Evolutionary conservation across 2,888 invertebrate species (phyloP), one percentile per base, ranked within the genome.

Genomic region (Caenorhabditis sp.): DNA sequence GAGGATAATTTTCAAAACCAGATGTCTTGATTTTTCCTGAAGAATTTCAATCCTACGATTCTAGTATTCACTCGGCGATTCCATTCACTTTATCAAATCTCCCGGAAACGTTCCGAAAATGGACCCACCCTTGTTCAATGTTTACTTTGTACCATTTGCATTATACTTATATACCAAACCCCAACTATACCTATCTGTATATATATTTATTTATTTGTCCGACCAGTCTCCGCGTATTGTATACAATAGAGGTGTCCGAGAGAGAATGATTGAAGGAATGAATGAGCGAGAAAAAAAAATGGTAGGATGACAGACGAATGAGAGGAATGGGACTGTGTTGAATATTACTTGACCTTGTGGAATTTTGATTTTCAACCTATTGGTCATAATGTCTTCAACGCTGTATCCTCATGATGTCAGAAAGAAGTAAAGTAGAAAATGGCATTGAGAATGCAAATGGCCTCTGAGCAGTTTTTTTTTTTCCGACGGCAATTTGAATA

Each of bases 171-270:
- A 66, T 66, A 66, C 51, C 49, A 51, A 26, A 66, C 19, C n/a
- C 51, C 49, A 54, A 68, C 68, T 68, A 54, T 68, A 66, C 66
- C 66, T 66, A 66, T 66, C 51, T 66, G 28, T 66, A 35, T 68
- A 54, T 68, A 54, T 54, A 63, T 63, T 26, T 31, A 31, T 58
- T 58, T 58, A 68, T 68, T 68, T 68, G 54, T 68, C 54, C 54
- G 68, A 54, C 22, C 68, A 54, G 54, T 54, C 68, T 35, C 24
- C 38, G 54, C 54, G 68, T 49, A 51, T 54, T 51, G 68, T 68
- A 68, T 68, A 54, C 68, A 68, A 68, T 66, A 54, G 68, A 68
- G 68, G 68, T 64, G 41, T 74, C 61, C 72, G 49, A 61, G 59
- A n/a, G n/a, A 31, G 35, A 58, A 59, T 35, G 74, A 69, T 64